A percentile compares a stretch with the other conserved stretches of the same genome.
Evolutionary conservation across 2,888 invertebrate genomes (phyloP).

Genomic region (Eumerus sabulonum): DNA sequence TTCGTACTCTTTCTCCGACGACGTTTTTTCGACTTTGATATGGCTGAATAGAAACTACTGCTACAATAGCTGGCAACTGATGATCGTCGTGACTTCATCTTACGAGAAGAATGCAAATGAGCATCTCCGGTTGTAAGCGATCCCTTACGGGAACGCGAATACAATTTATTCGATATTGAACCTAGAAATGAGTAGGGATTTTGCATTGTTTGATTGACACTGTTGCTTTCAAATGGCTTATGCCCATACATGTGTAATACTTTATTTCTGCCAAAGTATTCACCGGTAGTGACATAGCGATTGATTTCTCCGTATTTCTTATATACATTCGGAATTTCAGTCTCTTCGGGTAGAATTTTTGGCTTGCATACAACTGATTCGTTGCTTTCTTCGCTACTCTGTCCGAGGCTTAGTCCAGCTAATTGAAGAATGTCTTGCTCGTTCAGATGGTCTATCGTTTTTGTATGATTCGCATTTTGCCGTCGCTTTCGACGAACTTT

Average conservation of each 20-base stretch:
- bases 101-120: conserved; percentile 70
- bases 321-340: conserved; percentile 76
- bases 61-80: conserved; percentile 78
- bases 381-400: conserved; percentile 80
- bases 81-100: conserved; percentile 77
- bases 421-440: conserved; percentile 82
- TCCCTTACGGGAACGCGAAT: conserved; percentile 46
- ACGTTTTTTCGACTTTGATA: conserved; percentile 75
- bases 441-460: conserved; percentile 78
- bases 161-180: conserved; percentile 42
- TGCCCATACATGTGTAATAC: not conserved
- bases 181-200: conserved; percentile 38
- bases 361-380: conserved; percentile 76
- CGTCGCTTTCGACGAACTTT: conserved; percentile 77
- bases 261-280: conserved; percentile 74
- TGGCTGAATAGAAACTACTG: conserved; percentile 76
- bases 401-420: conserved; percentile 82
- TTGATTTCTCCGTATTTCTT: conserved; percentile 79
- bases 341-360: conserved; percentile 72
- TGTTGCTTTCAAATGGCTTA: conserved; percentile 34
- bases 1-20: conserved; percentile 75
- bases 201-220: conserved; percentile 28
- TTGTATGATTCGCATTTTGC: conserved; percentile 72
- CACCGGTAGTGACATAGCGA: conserved; percentile 79
- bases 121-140: conserved; percentile 69